Evolutionary conservation across 1,140 invertebrate genomes (phyloP).

Genomic region (Dinoponera quadriceps): DNA sequence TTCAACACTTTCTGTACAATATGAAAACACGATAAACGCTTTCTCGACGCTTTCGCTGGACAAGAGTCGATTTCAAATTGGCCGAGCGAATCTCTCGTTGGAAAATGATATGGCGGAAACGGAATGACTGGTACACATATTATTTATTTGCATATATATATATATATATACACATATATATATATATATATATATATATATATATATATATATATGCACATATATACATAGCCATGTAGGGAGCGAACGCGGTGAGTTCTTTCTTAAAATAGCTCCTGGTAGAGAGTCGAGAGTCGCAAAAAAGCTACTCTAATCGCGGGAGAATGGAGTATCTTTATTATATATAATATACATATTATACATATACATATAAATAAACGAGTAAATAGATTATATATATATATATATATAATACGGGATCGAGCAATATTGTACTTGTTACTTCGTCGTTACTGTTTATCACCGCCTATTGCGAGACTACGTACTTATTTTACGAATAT

Average conservation of each 20-base stretch:
- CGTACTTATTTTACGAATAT: constrained; percentile 69
- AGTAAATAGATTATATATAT: constrained; percentile 42
- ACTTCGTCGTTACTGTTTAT: constrained; percentile 71
- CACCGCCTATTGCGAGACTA: constrained; percentile 70
- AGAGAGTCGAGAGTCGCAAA: constrained; percentile 27
- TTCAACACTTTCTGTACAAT: too few species aligned
- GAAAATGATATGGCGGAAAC: neutral
- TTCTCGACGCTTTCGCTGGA: neutral
- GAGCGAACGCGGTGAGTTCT: constrained; percentile 50
- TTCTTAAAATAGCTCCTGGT: constrained; percentile 61
- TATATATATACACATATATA: constrained; percentile 54
- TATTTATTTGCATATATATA: constrained; percentile 56
- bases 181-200: constrained; percentile 39
- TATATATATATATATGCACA: constrained; percentile 46
- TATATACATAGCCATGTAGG: constrained; percentile 48
- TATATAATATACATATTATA: constrained; percentile 62
- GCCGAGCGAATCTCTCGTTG: neutral
- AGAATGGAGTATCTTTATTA: constrained; percentile 68
- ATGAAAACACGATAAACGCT: too few species aligned
- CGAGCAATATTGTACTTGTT: constrained; percentile 73
- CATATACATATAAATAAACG: constrained; percentile 67
- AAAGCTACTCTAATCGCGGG: constrained; percentile 42
- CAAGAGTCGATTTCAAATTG: neutral
- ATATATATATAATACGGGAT: constrained; percentile 68
- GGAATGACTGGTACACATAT: neutral